Base-by-base conservation (phyloP, 2,888 invertebrate genomes). In the Spodoptera picta region DNA sequence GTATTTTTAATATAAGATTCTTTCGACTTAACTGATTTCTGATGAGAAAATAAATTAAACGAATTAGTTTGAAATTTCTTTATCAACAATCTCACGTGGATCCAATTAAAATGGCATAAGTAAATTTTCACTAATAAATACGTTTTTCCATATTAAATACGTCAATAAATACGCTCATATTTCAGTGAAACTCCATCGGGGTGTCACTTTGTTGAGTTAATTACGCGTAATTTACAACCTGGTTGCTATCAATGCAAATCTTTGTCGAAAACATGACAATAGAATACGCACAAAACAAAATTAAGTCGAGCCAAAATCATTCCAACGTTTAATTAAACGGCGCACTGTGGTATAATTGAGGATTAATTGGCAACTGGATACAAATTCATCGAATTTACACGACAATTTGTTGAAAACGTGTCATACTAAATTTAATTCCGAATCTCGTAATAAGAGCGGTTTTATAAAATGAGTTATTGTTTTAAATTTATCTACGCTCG, bases 241-340 rank as follows among this genome's bases (percentile, higher is more conserved):
- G 83, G 83, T 85, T 84, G 74, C 77, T 77, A 68, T 75, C 81
- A 83, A 86, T 89, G 83, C 78, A 80, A 82, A 82, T 84, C 77
- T 83, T 83, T 84, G 83, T 79, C 71, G 79, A 74, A 79, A 81
- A 79, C 74, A 77, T 63, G 81, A 87, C 86, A 89, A 88, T 87
- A 85, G 85, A 82, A 85, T 83, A 79, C 76, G 81, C 73, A 83
- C 84, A 83, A 88, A 86, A 85, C 83, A 88, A 89, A 84, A 88
- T 90, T 89, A 88, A 85, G 79, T 83, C 74, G 71, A 73, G 62
- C 78, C 81, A 77, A 87, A 90, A 89, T 88, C 86, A 85, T 85
- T 84, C 76, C 82, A 67, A 77, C 76, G 83, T 86, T 89, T 90
- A 90, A 92, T 91, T 90, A 89, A 90, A 88, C 83, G 81, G 79